Conservation (phyloP, 1,140 invertebrate genomes). For the Samia ricini region DNA sequence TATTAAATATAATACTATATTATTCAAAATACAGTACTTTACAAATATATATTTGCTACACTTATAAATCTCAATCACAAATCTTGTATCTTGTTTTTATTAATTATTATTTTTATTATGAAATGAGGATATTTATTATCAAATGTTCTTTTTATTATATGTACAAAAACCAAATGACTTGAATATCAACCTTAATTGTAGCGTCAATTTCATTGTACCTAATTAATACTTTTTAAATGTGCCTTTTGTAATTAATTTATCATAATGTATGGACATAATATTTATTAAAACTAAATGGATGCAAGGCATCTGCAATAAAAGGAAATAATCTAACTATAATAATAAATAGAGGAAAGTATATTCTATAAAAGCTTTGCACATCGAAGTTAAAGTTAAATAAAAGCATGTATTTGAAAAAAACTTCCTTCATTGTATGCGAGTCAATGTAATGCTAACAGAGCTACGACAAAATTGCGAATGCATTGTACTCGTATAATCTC, state of each 20-base stretch:
- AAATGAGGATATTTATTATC: too few relatives aligned
- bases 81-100: too few relatives aligned
- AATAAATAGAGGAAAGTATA: background rate
- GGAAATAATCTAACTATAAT: too few relatives aligned
- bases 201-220: background rate
- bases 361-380: background rate
- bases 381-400: background rate
- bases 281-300: too few relatives aligned
- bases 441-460: background rate
- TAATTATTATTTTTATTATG: too few relatives aligned
- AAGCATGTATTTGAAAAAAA: background rate
- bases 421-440: background rate
- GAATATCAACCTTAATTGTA: background rate
- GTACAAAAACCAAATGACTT: background rate
- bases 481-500: background rate
- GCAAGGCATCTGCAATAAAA: too few relatives aligned
- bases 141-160: background rate
- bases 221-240: background rate
- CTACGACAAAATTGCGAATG: background rate
- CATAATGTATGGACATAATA: background rate
- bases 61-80: too few relatives aligned
- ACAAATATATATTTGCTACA: too few relatives aligned
- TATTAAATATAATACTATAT: too few relatives aligned
- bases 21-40: too few relatives aligned
- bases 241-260: background rate